Evolutionary conservation across 1,140 invertebrate genomes (phyloP), one percentile per base, ranked within the genome.

Genomic region (Dufourea novaeangliae): DNA sequence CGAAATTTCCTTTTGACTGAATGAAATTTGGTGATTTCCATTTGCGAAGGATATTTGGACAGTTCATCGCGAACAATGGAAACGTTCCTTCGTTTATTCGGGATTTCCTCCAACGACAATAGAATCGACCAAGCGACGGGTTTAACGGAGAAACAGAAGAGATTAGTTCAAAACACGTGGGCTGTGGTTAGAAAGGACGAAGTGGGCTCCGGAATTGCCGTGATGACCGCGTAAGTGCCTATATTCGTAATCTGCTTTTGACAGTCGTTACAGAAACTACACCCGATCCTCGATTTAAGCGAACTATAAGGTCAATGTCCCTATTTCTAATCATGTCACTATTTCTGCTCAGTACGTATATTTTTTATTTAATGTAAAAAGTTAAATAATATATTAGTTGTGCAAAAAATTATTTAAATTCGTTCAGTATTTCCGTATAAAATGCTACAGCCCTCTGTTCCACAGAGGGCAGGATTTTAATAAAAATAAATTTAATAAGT

Each of bases 91-190:
- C 82, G 85, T 61, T 63, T 90, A 0, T 77, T 90, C 27, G 87
- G 88, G 75, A 63, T 84, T 27, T 79, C 76, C 20, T 29, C 57
- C 27, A 73, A 86, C 34, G 88, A 90, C 66, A 84, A 80, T 37
- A 87, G 91, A 74, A 63, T 83, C 12, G 90, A 92, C 7, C 91
- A 93, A 27, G 88, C 74, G 5, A 93, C 92, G n/a, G 93, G 93
- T 34, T 83, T 94, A 39, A 94, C 92, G 1, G 88, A 88, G 20
- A 89, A 90, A 20, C 92, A 94, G 79, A 93, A 92, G 56, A 89
- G 90, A 64, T 87, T 91, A 27, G 90, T 94, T 22, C 90, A 87
- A 54, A 90, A 86, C 71, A 94, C 92, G 68, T 95, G 94, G 94
- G 89, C 87, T 17, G 79, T 93, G 50, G 89, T 94, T 29, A 90